Percentiles rank a stretch among this genome's conserved stretches.
Conservation (phyloP, 2,888 invertebrate genomes). For the Limnephilus rhombicus region DNA sequence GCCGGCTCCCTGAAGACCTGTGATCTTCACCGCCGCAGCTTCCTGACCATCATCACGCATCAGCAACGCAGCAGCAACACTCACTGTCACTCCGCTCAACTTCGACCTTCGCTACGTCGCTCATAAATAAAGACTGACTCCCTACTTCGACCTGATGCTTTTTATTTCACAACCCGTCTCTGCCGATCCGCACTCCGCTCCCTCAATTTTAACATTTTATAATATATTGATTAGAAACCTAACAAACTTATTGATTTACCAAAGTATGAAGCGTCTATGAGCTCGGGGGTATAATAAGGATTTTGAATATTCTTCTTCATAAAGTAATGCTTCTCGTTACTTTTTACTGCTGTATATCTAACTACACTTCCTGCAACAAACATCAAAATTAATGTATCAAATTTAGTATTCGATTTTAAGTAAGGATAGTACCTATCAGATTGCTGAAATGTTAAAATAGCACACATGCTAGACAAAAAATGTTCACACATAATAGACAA, state of each 20-base stretch:
- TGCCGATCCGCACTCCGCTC: no score
- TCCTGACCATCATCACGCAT: no score
- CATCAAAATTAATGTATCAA: neutral
- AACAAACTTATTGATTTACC: constrained; percentile 69
- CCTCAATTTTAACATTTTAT: no score
- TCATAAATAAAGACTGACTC: no score
- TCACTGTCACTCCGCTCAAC: no score
- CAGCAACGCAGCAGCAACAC: no score
- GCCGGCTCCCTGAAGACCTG: no score
- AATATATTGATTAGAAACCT: neutral
- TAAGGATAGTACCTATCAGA: neutral
- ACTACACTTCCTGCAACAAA: constrained; percentile 73
- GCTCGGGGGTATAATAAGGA: constrained; percentile 72
- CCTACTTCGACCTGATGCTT: no score
- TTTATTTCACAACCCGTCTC: no score
- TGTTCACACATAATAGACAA: neutral
- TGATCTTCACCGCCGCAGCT: no score
- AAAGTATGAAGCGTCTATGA: constrained; percentile 75
- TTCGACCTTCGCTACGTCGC: no score
- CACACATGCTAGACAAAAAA: neutral
- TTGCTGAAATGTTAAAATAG: neutral
- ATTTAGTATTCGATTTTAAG: neutral
- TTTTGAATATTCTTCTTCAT: constrained; percentile 71
- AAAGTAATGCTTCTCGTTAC: constrained; percentile 68
- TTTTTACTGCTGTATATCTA: constrained; percentile 68